These are phyloP conservation scores for Daphoenositta chrysoptera DNA, from an alignment of 2,113 vertebrate species.

Conservation along the genomic window DNA sequence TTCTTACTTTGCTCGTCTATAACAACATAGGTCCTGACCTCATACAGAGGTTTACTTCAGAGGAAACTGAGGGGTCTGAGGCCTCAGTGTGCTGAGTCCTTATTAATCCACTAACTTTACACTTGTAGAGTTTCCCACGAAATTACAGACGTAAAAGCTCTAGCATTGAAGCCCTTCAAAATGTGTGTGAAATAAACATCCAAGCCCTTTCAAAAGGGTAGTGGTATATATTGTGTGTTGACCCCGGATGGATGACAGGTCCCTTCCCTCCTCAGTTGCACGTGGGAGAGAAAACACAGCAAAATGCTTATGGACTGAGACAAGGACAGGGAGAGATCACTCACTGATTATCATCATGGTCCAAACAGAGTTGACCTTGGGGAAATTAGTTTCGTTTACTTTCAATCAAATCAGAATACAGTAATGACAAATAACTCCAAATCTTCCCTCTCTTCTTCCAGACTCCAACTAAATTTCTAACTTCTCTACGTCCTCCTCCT, in stretches of 20 bases:
- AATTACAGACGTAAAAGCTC: neutral
- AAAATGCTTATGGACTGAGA: neutral
- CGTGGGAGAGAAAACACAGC: neutral
- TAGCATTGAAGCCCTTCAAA: neutral
- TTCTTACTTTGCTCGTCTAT: neutral
- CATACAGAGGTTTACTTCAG: neutral
- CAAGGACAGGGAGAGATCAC: neutral
- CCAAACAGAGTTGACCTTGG: neutral
- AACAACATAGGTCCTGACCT: neutral
- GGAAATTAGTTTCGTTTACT: neutral
- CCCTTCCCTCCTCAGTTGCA: neutral
- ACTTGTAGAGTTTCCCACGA: neutral
- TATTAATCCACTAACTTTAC: neutral
- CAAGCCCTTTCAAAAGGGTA: neutral
- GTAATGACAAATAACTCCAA: neutral
- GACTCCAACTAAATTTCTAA: neutral
- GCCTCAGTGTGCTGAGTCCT: neutral
- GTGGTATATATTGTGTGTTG: neutral
- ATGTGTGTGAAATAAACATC: neutral
- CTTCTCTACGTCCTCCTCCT: neutral
- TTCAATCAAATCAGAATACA: neutral
- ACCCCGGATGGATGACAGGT: neutral
- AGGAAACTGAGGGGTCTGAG: neutral
- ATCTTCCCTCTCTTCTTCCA: neutral
- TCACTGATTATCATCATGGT: rapidly evolving